Evolutionary conservation across 2,797 vertebrate genomes (phyloP).

Genomic region (Triplophysa bombifrons): DNA sequence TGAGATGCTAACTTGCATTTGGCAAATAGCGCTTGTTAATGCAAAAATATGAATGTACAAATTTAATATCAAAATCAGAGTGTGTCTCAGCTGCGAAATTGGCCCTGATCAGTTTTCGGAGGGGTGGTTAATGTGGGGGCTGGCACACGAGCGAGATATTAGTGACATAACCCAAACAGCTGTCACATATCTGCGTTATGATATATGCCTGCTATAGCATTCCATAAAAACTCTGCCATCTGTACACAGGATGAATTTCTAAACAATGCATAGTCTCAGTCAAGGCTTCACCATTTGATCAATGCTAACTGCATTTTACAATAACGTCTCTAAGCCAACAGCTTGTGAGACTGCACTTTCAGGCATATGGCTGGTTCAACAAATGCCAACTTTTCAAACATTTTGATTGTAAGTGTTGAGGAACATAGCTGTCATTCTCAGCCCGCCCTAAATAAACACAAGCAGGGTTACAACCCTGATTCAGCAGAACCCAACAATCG

Average conservation of each 20-base stretch:
- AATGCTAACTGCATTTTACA: conserved; percentile 36
- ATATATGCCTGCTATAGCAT: conserved; percentile 25
- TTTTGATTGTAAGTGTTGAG: neutral
- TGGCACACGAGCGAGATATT: conserved; percentile 5
- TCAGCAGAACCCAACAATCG: neutral
- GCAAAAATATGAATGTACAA: conserved; percentile 35
- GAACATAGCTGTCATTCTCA: neutral
- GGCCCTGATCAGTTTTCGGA: conserved; percentile 43
- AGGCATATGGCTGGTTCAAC: neutral
- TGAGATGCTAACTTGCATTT: conserved; percentile 9
- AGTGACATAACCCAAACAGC: conserved; percentile 33
- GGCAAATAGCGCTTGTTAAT: conserved; percentile 29
- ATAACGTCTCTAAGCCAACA: conserved; percentile 17
- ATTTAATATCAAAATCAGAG: conserved; percentile 35
- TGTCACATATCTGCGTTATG: conserved; percentile 38
- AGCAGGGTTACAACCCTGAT: neutral
- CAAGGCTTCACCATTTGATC: conserved; percentile 26
- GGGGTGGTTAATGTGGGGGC: conserved; percentile 1
- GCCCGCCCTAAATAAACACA: neutral
- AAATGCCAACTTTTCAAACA: neutral
- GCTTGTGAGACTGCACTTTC: conserved; percentile 5
- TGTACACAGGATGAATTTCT: conserved; percentile 17
- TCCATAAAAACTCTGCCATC: conserved; percentile 14
- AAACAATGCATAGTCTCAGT: neutral
- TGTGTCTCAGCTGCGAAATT: conserved; percentile 42